Percentiles rank a stretch among this genome's conserved stretches.
These are phyloP conservation scores for Hydrophis major DNA, from an alignment of 2,797 vertebrate species.

Conservation along the genomic window DNA sequence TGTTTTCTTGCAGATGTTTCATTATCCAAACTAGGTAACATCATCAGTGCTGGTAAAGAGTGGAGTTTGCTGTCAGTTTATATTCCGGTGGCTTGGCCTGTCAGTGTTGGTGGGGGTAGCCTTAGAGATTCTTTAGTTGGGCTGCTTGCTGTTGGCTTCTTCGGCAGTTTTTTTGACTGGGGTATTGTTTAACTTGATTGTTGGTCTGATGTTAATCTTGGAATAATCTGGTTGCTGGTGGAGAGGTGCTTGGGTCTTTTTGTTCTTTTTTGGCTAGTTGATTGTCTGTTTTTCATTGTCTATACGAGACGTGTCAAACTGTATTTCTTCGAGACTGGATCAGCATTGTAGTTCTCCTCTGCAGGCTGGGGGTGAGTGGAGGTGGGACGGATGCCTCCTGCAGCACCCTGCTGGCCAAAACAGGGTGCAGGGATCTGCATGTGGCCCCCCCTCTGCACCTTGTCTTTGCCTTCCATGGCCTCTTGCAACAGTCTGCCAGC, in stretches of 20 bases:
- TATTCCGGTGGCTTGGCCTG: background rate
- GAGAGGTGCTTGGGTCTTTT: background rate
- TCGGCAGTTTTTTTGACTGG: background rate
- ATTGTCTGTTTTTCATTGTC: background rate
- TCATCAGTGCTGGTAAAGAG: background rate
- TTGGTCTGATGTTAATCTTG: background rate
- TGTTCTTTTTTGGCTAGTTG: background rate
- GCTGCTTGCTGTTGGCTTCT: background rate
- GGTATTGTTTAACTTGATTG: background rate
- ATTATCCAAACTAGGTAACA: background rate
- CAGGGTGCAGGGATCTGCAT: no score
- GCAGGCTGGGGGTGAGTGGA: no score
- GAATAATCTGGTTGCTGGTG: background rate
- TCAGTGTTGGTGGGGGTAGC: background rate
- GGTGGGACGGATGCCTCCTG: no score
- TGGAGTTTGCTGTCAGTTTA: background rate
- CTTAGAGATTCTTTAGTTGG: background rate
- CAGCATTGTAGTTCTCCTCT: no score
- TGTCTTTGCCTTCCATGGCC: no score
- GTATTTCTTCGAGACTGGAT: no score
- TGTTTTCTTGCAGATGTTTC: background rate
- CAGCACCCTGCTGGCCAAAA: no score
- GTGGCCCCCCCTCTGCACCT: no score
- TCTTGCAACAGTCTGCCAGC: no score
- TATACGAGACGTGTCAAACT: no score